These are phyloP conservation scores for Steinernema hermaphroditum DNA, from an alignment of 2,888 invertebrate species.

Conservation along the genomic window DNA sequence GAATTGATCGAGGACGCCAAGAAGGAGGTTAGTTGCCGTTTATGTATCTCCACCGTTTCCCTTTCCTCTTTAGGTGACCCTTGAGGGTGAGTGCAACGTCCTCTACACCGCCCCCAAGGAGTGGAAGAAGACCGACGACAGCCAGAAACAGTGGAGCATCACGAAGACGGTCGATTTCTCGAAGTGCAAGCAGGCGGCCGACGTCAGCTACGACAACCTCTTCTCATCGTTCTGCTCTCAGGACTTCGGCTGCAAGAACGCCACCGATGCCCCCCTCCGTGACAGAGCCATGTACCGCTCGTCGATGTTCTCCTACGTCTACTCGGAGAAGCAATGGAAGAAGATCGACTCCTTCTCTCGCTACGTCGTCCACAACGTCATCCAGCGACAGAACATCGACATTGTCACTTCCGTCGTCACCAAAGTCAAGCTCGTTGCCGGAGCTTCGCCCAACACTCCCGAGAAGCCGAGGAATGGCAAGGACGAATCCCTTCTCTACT, in stretches of 20 bases:
- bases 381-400: background rate
- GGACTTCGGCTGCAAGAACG: conserved; percentile 18
- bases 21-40: conserved; percentile 36
- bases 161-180: conserved; percentile 68
- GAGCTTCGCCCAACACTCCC: background rate
- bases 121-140: background rate
- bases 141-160: conserved; percentile 23
- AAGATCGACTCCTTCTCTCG: background rate
- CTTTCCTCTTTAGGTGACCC: conserved; percentile 42
- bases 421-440: background rate
- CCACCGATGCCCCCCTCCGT: conserved; percentile 35
- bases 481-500: background rate
- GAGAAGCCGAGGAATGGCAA: background rate
- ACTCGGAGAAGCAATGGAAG: background rate
- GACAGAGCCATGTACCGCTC: conserved; percentile 30
- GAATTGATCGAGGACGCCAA: conserved; percentile 27
- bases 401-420: background rate
- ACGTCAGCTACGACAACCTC: conserved; percentile 35
- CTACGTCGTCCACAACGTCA: background rate
- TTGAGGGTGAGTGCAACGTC: conserved; percentile 61
- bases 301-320: conserved; percentile 27
- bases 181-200: conserved; percentile 66
- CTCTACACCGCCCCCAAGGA: conserved; percentile 41
- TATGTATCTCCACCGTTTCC: background rate
- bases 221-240: conserved; percentile 34